These are phyloP conservation scores for Hypolimnas misippus DNA, from an alignment of 2,888 invertebrate genomes.

Conservation along the genomic window DNA sequence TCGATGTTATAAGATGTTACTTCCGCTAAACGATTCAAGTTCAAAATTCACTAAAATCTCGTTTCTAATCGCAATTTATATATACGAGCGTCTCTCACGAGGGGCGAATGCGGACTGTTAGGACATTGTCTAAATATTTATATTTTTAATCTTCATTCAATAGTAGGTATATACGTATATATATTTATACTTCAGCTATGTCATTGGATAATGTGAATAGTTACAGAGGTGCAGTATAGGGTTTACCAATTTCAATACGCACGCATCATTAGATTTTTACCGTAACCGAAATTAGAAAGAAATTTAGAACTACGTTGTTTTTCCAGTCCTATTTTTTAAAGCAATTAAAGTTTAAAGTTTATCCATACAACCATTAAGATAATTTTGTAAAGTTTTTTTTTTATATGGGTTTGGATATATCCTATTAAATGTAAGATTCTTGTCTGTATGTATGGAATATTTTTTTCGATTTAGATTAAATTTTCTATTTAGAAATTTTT, in stretches of 20 bases:
- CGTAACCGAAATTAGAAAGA: not conserved
- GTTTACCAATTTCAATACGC: not conserved
- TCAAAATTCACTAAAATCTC: constrained; percentile 16
- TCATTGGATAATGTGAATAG: not conserved
- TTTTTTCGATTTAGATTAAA: too few relatives aligned
- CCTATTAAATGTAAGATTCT: too few relatives aligned
- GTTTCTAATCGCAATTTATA: constrained; percentile 19
- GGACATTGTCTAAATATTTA: constrained; percentile 54
- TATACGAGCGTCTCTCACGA: constrained; percentile 53
- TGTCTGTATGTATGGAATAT: too few relatives aligned
- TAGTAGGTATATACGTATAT: constrained; percentile 26
- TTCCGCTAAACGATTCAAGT: constrained; percentile 8
- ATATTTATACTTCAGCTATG: constrained; percentile 9
- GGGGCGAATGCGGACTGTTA: constrained; percentile 63
- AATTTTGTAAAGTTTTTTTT: too few relatives aligned
- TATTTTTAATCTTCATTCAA: constrained; percentile 25
- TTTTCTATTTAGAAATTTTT: too few relatives aligned
- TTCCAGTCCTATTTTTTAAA: too few relatives aligned
- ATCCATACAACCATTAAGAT: too few relatives aligned
- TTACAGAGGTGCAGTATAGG: not conserved
- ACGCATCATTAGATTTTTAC: not conserved
- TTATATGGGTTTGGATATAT: too few relatives aligned
- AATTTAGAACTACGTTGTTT: too few relatives aligned
- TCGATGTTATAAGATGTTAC: constrained; percentile 8
- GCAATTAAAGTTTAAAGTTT: too few relatives aligned